Base-by-base conservation (phyloP, 2,797 vertebrate genomes). In the Alosa sapidissima region DNA sequence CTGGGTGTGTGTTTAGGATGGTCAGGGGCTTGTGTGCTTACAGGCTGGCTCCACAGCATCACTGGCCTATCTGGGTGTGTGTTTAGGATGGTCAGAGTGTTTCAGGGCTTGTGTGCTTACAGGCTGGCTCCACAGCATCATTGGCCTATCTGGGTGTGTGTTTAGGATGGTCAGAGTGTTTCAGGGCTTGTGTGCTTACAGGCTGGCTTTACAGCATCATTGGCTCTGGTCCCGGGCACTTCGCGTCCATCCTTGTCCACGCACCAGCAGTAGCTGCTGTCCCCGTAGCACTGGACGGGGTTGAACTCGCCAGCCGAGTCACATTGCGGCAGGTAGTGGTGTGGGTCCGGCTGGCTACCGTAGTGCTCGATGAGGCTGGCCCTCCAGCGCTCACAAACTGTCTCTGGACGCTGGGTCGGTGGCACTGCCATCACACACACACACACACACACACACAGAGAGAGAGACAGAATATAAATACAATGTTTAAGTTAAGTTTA, bases 181-280 rank as follows among this genome's bases (percentile, higher is more conserved):
- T 51, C 49, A 1, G 55, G 14, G 55, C 2, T 16, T 58, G 55
- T 14, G 60, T 19, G 89, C 97, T 96, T 92, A 99, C 98, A 99
- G 0, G 97, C 96, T 0, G 98, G 98, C 33, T 94, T 95, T 89
- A 92, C 95, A 5, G 92, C 95, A 0, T 97, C 96, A 14, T 97
- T 93, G 0, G 97, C 98, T 83, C 97, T 93, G 0, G 98, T 98
- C 0, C 98, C 98, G 2, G 94, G 91, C 83, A 99, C 92, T 90
- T 99, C 97, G 21, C 96, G 93, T 19, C 98, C 98, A 0, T 97
- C 96, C 91, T 94, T 92, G 91, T 95, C 94, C 86, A 96, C 96
- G 81, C 96, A 96, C 96, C 96, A 96, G 89, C 96, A 96, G 89
- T 96, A 96, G 19, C 90, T 94, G 89, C 93, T 95, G 88, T 94